These are phyloP conservation scores for Pseudomugil tenellus DNA, from an alignment of 2,797 vertebrate species.

Conservation along the genomic window DNA sequence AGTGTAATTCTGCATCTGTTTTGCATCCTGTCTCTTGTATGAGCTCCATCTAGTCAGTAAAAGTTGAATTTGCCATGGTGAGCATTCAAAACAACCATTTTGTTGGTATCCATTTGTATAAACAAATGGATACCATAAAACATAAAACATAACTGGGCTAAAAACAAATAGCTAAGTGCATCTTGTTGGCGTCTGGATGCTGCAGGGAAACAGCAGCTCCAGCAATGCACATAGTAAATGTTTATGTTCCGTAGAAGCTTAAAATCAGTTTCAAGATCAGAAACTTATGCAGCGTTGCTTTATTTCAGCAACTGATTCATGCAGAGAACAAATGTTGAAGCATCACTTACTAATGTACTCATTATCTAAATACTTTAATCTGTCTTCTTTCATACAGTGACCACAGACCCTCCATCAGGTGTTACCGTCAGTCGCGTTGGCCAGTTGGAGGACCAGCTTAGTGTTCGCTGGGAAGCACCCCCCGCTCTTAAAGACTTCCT, in stretches of 20 bases:
- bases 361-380: background rate
- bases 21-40: background rate
- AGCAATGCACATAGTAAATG: background rate
- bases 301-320: background rate
- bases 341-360: background rate
- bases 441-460: slow-evolving; percentile 94
- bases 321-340: background rate
- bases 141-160: background rate
- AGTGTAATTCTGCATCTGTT: background rate
- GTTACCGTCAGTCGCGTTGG: slow-evolving; percentile 92
- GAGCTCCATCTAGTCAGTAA: background rate
- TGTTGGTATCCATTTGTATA: background rate
- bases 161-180: background rate
- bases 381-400: slow-evolving; percentile 79
- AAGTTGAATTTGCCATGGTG: background rate
- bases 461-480: slow-evolving; percentile 92
- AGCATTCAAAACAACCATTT: background rate
- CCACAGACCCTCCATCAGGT: slow-evolving; percentile 92
- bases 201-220: background rate
- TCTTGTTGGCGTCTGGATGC: background rate
- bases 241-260: background rate
- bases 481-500: slow-evolving; percentile 96
- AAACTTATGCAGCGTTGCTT: too few relatives aligned
- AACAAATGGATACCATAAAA: background rate
- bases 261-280: too few relatives aligned